Conservation (phyloP, 1,140 invertebrate genomes). For the Formica selysi region DNA sequence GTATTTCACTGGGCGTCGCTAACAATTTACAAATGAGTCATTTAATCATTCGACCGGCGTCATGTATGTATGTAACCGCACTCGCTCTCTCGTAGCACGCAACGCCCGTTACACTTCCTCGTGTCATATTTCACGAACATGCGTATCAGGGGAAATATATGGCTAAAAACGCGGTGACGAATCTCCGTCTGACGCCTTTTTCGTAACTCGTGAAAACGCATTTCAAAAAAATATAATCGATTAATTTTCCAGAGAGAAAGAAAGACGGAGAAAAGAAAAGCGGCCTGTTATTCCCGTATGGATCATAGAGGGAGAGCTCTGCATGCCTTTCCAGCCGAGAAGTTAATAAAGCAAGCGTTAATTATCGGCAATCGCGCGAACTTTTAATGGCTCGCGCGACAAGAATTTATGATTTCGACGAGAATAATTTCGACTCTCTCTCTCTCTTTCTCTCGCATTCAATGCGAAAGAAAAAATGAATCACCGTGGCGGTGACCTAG, state of each 20-base stretch:
- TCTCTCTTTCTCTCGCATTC: background rate
- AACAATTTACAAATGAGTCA: conserved; percentile 58
- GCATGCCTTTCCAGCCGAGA: background rate
- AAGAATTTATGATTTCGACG: conserved; percentile 55
- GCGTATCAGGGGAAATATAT: conserved; percentile 19
- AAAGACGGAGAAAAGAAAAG: conserved; percentile 1
- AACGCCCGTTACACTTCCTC: conserved; percentile 55
- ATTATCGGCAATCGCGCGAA: conserved; percentile 54
- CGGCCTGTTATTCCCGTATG: background rate
- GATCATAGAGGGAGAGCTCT: background rate
- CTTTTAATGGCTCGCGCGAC: conserved; percentile 18
- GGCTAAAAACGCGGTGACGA: background rate
- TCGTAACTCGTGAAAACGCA: background rate
- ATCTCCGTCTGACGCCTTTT: conserved; percentile 21
- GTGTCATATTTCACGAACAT: conserved; percentile 32
- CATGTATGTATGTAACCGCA: conserved; percentile 7
- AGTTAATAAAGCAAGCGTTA: conserved; percentile 62
- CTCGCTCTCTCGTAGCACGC: conserved; percentile 30
- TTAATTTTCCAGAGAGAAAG: conserved; percentile 5
- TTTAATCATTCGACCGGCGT: conserved; percentile 35
- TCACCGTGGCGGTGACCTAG: background rate
- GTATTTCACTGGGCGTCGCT: conserved; percentile 52
- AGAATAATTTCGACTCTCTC: background rate
- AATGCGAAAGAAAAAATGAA: conserved; percentile 30
- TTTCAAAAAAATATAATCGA: conserved; percentile 2